These are phyloP conservation scores for Arion vulgaris DNA, from an alignment of 1,140 invertebrate genomes.

Conservation along the genomic window DNA sequence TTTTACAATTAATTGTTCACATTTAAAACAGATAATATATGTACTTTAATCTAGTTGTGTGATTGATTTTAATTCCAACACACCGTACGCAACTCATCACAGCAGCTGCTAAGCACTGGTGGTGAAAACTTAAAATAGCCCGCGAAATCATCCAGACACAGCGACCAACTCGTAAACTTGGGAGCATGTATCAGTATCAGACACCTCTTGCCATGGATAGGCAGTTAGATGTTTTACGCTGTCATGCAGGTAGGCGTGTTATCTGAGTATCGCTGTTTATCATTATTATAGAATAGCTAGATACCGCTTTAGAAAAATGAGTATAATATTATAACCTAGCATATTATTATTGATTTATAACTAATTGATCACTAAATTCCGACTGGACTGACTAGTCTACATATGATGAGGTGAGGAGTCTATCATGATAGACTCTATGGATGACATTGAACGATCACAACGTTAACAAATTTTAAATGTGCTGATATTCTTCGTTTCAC, in stretches of 20 bases:
- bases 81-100: neutral
- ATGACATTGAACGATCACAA: too few species aligned
- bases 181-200: constrained; percentile 43
- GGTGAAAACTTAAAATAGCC: constrained; percentile 15
- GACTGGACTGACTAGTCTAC: too few species aligned
- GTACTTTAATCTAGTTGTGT: neutral
- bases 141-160: neutral
- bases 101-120: neutral
- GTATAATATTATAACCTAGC: too few species aligned
- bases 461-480: too few species aligned
- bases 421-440: too few species aligned
- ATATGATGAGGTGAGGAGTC: too few species aligned
- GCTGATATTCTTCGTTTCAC: too few species aligned
- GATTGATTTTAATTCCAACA: neutral
- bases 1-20: neutral
- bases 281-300: too few species aligned
- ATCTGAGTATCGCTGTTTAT: neutral
- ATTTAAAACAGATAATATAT: neutral
- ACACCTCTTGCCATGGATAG: constrained; percentile 57
- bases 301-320: too few species aligned
- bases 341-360: too few species aligned
- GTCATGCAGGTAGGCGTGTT: constrained; percentile 55
- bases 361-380: too few species aligned
- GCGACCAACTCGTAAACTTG: neutral
- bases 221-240: constrained; percentile 56